Percentiles rank a stretch among this genome's conserved stretches.
These are phyloP conservation scores for Melanogrammus aeglefinus DNA, from an alignment of 2,797 vertebrate species.

Conservation along the genomic window DNA sequence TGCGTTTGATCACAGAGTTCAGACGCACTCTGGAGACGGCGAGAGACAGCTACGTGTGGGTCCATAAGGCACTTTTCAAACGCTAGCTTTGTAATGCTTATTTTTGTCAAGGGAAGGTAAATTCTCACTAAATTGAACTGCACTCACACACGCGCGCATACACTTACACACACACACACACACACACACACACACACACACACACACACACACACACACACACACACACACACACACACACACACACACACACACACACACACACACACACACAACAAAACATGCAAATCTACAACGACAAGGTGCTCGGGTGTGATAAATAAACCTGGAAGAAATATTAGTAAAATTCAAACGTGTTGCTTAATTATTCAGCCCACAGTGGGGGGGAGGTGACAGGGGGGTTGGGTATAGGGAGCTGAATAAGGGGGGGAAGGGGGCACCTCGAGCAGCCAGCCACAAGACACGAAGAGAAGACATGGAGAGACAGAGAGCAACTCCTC, in stretches of 20 bases:
- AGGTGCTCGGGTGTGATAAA: conserved; percentile 2
- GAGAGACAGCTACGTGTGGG: not conserved
- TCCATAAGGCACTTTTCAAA: not conserved
- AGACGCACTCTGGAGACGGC: not conserved
- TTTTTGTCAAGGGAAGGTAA: no score
- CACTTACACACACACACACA: not conserved
- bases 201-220: not conserved
- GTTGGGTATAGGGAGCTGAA: not conserved
- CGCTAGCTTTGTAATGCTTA: no score
- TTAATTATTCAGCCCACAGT: not conserved
- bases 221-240: not conserved
- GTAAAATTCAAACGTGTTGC: not conserved
- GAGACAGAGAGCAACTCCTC: not conserved
- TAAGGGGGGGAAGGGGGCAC: not conserved
- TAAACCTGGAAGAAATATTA: not conserved
- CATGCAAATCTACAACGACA: not conserved
- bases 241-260: no score
- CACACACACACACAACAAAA: not conserved
- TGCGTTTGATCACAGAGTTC: not conserved
- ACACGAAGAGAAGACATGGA: not conserved
- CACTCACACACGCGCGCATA: no score
- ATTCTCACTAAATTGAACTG: not conserved
- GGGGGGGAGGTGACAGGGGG: not conserved
- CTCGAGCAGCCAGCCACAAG: not conserved
- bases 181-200: not conserved